These are phyloP conservation scores for Pipistrellus pipistrellus DNA, from an alignment of 2,797 vertebrate species.

Conservation along the genomic window DNA sequence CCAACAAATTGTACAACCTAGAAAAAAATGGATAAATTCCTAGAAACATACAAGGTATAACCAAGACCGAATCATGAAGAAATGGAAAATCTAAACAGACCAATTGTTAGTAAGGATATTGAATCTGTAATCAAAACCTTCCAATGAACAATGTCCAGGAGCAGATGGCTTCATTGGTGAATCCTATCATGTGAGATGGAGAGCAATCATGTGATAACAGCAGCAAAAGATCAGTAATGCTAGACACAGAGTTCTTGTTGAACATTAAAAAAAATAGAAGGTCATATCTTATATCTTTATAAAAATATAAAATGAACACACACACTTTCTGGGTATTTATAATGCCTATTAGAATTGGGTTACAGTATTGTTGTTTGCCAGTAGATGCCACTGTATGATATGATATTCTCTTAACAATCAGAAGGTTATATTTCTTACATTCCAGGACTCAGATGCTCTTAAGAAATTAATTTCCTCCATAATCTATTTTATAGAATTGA, in stretches of 20 bases:
- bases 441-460: neutral
- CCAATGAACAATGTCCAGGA: neutral
- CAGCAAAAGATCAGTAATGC: neutral
- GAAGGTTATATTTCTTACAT: neutral
- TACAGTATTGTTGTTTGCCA: slow-evolving; percentile 41
- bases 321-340: neutral
- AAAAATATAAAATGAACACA: neutral
- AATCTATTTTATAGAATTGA: slow-evolving; percentile 20
- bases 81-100: neutral
- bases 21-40: neutral
- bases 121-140: neutral
- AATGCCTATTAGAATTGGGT: neutral
- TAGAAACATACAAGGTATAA: neutral
- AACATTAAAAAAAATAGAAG: neutral
- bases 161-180: neutral
- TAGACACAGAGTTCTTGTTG: neutral
- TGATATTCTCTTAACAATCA: neutral
- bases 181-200: neutral
- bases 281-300: neutral
- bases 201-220: neutral
- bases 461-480: neutral
- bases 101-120: neutral
- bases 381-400: slow-evolving; percentile 33
- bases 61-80: neutral
- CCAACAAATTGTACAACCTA: neutral